Conservation (phyloP, 2,113 vertebrate genomes). For the Paracanthobrama guichenoti region DNA sequence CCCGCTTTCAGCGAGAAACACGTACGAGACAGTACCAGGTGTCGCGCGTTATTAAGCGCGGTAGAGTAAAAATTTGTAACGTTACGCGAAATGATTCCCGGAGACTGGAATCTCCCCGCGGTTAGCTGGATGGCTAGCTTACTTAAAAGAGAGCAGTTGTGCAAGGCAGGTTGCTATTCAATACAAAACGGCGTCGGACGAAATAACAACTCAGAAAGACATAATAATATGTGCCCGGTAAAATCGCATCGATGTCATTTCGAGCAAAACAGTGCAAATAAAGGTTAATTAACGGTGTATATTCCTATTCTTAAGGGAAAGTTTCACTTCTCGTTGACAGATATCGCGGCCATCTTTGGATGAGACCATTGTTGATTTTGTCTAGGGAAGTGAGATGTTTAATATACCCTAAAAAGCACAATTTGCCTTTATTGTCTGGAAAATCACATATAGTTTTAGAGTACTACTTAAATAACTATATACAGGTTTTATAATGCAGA, state of each 20-base stretch:
- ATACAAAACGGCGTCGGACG: conserved; percentile 8
- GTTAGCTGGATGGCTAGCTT: conserved; percentile 35
- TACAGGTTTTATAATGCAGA: not conserved
- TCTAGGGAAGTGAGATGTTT: conserved; percentile 33
- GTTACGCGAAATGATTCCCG: not conserved
- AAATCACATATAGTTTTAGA: not conserved
- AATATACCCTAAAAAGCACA: not conserved
- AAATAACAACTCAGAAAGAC: conserved; percentile 18
- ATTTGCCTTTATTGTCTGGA: not conserved
- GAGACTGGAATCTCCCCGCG: conserved; percentile 18
- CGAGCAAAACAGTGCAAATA: not conserved
- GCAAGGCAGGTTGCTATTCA: conserved; percentile 41
- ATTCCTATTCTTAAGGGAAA: conserved; percentile 65
- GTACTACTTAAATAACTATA: not conserved
- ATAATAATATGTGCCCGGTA: not conserved
- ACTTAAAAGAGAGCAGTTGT: conserved; percentile 27
- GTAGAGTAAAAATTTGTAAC: not conserved
- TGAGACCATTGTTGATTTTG: conserved; percentile 45
- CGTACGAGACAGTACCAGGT: not conserved
- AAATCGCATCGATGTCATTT: not conserved
- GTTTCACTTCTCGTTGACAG: conserved; percentile 75
- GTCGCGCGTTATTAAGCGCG: not conserved
- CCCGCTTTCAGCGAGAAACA: not conserved
- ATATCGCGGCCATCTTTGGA: conserved; percentile 75
- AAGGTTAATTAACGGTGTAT: not conserved